Evolutionary conservation across 2,797 vertebrate species (phyloP), one percentile per base, ranked within the genome.

Genomic region (Xenops minutus): DNA sequence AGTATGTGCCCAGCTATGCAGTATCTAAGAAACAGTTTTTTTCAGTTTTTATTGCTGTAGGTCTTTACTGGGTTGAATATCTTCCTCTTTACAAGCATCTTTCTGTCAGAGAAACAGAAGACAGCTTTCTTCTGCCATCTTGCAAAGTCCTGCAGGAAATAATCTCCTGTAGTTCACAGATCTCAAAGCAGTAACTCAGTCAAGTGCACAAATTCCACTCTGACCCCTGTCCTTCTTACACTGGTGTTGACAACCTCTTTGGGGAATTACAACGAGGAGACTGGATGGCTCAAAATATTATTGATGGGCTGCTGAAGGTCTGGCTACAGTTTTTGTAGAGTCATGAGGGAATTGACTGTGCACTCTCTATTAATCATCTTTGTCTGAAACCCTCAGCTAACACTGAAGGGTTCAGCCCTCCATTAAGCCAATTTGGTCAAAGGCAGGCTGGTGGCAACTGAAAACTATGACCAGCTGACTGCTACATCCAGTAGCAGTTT

Each of bases 11-110:
- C 84, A 94, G 85, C 86, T 88, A 75, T 72, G 32, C 63, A 71
- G 34, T 89, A 79, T 88, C 94, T 85, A 71, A 93, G 78, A 88
- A 92, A 91, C n/a, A 93, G 54, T 88, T 97, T 97, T 97, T 92
- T 96, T 92, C 11, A 2, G 52, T 92, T 94, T 97, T 77, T 75
- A 63, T 92, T 96, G 75, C 80, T 97, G 78, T 92, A 94, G 91
- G 82, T 84, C 75, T 96, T 89, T 85, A 56, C 64, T 90, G 69
- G 75, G 66, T 88, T 94, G 78, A 92, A 24, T 39, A 51, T 41
- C 30, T 89, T 68, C 32, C 24, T 66, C 58, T 77, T 76, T 32
- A 80, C 34, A 68, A 58, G 32, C 29, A 62, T 24, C 59, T 55
- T 78, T 63, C 32, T 55, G 36, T 32, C 72, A 85, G 68, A 89